Conservation (phyloP, 2,888 invertebrate genomes). For the Ichneumoninae sp. region DNA sequence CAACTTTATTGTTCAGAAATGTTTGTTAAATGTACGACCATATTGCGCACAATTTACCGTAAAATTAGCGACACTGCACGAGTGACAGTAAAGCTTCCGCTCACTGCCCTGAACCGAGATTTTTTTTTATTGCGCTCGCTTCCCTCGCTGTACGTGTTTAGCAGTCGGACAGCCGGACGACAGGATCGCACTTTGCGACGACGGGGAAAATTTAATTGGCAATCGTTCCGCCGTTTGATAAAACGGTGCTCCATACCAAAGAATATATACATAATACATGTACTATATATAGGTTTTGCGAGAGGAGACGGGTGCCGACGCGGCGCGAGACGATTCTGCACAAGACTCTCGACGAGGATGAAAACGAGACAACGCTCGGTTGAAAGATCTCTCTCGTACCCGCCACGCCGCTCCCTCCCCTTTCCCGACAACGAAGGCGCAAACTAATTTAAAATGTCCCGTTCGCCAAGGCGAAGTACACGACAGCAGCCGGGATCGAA, state of each 20-base stretch:
- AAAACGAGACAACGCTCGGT: slow-evolving; percentile 50
- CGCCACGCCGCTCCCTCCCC: slow-evolving; percentile 10
- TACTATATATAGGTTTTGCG: neutral
- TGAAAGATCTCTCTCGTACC: slow-evolving; percentile 30
- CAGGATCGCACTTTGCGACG: slow-evolving; percentile 3
- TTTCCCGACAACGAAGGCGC: slow-evolving; percentile 40
- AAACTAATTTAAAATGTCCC: slow-evolving; percentile 67
- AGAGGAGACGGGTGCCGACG: neutral
- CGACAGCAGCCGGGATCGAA: slow-evolving; percentile 57
- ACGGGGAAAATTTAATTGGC: slow-evolving; percentile 28
- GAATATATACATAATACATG: neutral
- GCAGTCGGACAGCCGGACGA: slow-evolving; percentile 3
- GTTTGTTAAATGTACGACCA: no score
- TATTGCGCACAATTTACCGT: no score
- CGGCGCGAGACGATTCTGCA: slow-evolving; percentile 19
- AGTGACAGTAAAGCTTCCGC: no score
- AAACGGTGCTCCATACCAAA: neutral
- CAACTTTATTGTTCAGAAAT: no score
- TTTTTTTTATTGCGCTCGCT: no score
- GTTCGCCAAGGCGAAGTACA: slow-evolving; percentile 43
- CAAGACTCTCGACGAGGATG: slow-evolving; percentile 38
- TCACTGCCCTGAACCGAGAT: no score
- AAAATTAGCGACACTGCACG: no score
- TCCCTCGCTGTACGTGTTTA: neutral
- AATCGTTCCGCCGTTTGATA: neutral